A percentile compares a stretch with the other conserved stretches of the same genome.
phyloP scores from a whole-genome alignment of 1,140 invertebrate genomes.

The Nephila pilipes region DNA sequence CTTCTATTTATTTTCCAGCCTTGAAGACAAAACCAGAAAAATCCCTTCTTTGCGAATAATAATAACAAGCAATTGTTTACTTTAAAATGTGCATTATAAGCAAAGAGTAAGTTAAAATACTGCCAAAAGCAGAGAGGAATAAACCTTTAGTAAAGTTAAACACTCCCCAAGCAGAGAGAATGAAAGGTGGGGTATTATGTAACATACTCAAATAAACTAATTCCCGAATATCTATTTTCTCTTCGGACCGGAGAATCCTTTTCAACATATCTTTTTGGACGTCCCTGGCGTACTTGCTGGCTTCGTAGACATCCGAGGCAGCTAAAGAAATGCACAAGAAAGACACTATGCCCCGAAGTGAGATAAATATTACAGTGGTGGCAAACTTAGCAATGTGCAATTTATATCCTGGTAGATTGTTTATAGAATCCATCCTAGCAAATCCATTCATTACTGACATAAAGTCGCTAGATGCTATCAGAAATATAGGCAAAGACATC shows the following conservation, averaged over 20 bases:
- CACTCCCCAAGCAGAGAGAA: not conserved
- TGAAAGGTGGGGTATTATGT: conserved; percentile 6
- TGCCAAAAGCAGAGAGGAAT: not conserved
- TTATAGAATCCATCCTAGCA: not conserved
- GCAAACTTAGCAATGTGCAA: not conserved
- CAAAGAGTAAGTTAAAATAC: conserved; percentile 24
- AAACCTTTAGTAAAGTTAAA: not conserved
- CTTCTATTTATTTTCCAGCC: too few relatives aligned
- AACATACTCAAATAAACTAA: not conserved
- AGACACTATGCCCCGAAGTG: not conserved
- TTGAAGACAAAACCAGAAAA: too few relatives aligned
- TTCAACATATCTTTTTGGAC: too few relatives aligned
- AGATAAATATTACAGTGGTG: not conserved
- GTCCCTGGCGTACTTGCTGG: not conserved
- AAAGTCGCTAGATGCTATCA: too few relatives aligned
- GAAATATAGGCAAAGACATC: not conserved
- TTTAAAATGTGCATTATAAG: conserved; percentile 2
- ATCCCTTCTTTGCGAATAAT: too few relatives aligned
- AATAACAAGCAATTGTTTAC: too few relatives aligned
- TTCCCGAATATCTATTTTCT: not conserved
- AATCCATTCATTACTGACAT: not conserved
- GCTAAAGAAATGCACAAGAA: not conserved
- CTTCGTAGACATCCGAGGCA: not conserved
- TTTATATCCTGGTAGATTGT: not conserved
- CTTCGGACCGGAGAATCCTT: not conserved